Evolutionary conservation across 64 coral and sea anemone species (phyloP).

Genomic region (Stylophora pistillata): DNA sequence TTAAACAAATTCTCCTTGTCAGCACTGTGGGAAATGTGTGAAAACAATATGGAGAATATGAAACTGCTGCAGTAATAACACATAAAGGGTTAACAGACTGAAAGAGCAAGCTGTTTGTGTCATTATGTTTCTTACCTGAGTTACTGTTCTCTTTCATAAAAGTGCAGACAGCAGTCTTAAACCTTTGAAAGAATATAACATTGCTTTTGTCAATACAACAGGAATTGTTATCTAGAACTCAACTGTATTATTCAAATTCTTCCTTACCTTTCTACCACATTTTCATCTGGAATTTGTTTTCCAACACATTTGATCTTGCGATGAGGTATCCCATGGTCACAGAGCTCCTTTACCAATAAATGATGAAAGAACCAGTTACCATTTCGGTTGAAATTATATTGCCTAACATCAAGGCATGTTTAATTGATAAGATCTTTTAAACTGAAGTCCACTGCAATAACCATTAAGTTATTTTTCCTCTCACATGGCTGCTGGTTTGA

Average conservation of each 20-base stretch:
- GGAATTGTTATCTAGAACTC: background rate
- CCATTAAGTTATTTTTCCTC: too few relatives aligned
- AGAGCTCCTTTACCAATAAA: slow-evolving; percentile 31
- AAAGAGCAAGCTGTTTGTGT: background rate
- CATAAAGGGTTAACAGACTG: too few relatives aligned
- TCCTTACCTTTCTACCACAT: slow-evolving; percentile 59
- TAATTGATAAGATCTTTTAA: too few relatives aligned
- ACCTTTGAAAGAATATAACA: background rate
- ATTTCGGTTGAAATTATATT: background rate
- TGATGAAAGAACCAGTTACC: background rate
- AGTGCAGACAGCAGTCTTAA: slow-evolving; percentile 2
- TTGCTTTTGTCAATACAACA: background rate
- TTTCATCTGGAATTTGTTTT: slow-evolving; percentile 71
- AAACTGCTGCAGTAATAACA: too few relatives aligned
- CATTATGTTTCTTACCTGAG: background rate
- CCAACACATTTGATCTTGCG: slow-evolving; percentile 61
- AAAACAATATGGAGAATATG: too few relatives aligned
- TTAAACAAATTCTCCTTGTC: too few relatives aligned
- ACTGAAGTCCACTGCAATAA: too few relatives aligned
- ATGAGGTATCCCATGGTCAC: slow-evolving; percentile 30
- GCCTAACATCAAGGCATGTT: too few relatives aligned
- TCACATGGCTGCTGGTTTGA: background rate
- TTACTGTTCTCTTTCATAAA: background rate
- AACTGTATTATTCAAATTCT: background rate
- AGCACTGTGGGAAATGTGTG: too few relatives aligned